Evolutionary conservation across 2,797 vertebrate species (phyloP).

Genomic region (Holocentrus rufus): DNA sequence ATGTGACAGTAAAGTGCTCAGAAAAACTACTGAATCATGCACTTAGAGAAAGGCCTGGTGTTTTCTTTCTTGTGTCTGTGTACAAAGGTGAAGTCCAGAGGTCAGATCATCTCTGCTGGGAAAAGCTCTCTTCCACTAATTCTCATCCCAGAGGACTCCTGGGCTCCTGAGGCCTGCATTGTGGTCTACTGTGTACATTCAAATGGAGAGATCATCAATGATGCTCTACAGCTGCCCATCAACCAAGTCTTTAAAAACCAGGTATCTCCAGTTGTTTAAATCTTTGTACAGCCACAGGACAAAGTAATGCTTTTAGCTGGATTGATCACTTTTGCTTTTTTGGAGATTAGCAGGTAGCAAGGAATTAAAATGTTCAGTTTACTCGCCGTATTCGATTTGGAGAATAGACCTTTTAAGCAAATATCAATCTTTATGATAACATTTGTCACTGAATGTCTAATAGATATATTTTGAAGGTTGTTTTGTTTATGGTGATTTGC

Average conservation of each 20-base stretch:
- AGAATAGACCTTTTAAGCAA: no score
- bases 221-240: constrained; percentile 68
- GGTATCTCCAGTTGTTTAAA: constrained; percentile 40
- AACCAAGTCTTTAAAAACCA: constrained; percentile 60
- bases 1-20: background rate
- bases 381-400: no score
- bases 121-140: constrained; percentile 71
- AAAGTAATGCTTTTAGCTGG: no score
- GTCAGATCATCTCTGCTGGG: constrained; percentile 83
- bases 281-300: no score
- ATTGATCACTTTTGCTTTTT: no score
- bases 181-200: constrained; percentile 85
- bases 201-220: constrained; percentile 85
- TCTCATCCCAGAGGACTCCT: constrained; percentile 84
- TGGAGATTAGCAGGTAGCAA: no score
- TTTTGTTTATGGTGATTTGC: no score
- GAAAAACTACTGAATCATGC: background rate
- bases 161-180: constrained; percentile 85
- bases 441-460: no score
- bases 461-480: no score
- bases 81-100: constrained; percentile 85
- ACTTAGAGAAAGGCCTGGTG: background rate
- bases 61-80: background rate
- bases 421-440: no score
- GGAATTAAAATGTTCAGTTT: no score